phyloP scores from a whole-genome alignment of 2,888 invertebrate species.

The Dryobotodes eremita region DNA sequence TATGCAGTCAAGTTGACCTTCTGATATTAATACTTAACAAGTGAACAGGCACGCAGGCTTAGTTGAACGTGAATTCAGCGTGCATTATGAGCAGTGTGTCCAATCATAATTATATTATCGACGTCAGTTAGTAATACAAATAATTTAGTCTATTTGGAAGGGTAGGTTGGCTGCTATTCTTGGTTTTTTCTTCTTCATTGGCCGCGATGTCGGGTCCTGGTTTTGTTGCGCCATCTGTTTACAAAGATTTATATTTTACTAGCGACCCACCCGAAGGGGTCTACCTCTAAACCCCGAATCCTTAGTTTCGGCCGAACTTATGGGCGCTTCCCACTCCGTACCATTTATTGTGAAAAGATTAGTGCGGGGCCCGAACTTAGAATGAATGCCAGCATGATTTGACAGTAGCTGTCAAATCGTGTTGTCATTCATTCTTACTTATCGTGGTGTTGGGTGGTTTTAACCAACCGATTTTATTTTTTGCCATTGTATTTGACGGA shows the following conservation, averaged over 20 bases:
- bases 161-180: constrained; percentile 88
- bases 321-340: too few species aligned
- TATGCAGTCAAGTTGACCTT: not conserved
- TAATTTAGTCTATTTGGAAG: constrained; percentile 82
- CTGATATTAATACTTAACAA: not conserved
- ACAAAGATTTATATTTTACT: constrained; percentile 11
- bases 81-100: constrained; percentile 27
- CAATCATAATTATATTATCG: constrained; percentile 17
- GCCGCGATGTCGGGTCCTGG: constrained; percentile 70
- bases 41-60: not conserved
- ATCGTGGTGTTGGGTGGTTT: too few species aligned
- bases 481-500: too few species aligned
- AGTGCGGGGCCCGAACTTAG: too few species aligned
- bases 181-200: constrained; percentile 83
- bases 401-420: too few species aligned
- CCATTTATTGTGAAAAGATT: too few species aligned
- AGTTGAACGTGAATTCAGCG: constrained; percentile 1
- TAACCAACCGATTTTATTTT: too few species aligned
- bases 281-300: too few species aligned
- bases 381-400: too few species aligned
- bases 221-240: constrained; percentile 70
- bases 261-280: too few species aligned
- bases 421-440: too few species aligned
- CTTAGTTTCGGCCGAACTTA: too few species aligned
- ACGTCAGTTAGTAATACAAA: constrained; percentile 14